phyloP scores from a whole-genome alignment of 2,113 vertebrate genomes.

The Phoenicopterus ruber region DNA sequence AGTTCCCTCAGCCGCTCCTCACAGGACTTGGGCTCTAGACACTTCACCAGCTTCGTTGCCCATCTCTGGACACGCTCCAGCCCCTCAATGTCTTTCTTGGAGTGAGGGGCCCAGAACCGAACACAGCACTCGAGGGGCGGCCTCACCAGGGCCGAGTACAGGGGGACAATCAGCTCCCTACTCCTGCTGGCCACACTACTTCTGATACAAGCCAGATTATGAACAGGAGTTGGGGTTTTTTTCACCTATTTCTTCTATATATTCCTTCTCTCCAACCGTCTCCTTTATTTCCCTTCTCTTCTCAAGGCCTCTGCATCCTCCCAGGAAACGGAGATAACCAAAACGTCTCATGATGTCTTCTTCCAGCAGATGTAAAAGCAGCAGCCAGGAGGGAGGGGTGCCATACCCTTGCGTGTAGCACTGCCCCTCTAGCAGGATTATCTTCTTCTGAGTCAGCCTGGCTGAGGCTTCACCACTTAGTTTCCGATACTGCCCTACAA shows the following conservation, averaged over 20 bases:
- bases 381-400: background rate
- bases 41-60: too few species aligned
- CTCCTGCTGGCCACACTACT: too few species aligned
- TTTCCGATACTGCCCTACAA: background rate
- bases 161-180: too few species aligned
- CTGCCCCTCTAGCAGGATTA: background rate
- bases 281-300: background rate
- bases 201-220: background rate
- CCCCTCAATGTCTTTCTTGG: too few species aligned
- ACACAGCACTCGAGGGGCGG: too few species aligned
- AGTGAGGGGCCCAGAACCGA: too few species aligned
- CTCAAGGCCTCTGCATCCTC: background rate
- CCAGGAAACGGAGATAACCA: background rate
- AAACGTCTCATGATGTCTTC: background rate
- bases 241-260: background rate
- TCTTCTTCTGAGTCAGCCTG: background rate
- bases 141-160: too few species aligned
- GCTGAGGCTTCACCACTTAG: background rate
- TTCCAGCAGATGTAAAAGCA: background rate
- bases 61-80: too few species aligned
- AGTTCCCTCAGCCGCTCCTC: too few species aligned
- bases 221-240: background rate
- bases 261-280: background rate
- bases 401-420: fast-evolving
- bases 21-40: too few species aligned